Conservation (phyloP, 2,797 vertebrate species). For the Pseudopleuronectes americanus region DNA sequence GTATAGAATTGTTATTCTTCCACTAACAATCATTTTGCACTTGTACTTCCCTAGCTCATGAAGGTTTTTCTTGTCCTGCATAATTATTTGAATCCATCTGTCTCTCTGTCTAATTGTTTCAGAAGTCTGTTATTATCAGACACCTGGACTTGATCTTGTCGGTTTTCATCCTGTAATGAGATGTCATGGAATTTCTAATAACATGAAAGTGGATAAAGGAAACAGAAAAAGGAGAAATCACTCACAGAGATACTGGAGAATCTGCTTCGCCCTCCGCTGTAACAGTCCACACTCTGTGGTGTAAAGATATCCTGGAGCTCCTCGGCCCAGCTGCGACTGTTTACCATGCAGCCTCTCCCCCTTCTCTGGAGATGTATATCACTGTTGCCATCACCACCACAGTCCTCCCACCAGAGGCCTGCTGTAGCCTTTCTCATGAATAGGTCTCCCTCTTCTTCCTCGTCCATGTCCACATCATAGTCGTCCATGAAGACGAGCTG, state of each 20-base stretch:
- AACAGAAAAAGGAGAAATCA: constrained; percentile 20
- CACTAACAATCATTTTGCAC: too few species aligned
- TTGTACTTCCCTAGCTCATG: too few species aligned
- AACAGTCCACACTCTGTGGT: constrained; percentile 44
- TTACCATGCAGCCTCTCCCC: constrained; percentile 55
- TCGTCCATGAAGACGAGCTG: constrained; percentile 56
- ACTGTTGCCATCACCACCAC: constrained; percentile 31
- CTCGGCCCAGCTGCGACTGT: constrained; percentile 72
- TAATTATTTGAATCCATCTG: too few species aligned
- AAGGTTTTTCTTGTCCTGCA: too few species aligned
- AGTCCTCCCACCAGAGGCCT: constrained; percentile 64
- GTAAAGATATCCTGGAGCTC: constrained; percentile 67
- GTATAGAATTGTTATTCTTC: too few species aligned
- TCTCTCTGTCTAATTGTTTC: too few species aligned
- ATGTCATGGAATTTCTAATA: neutral
- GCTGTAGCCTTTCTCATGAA: constrained; percentile 37
- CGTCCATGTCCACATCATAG: constrained; percentile 63
- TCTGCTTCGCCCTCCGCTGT: constrained; percentile 43
- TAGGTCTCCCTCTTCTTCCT: constrained; percentile 53
- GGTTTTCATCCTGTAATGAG: neutral
- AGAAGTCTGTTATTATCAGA: neutral
- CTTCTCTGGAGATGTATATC: constrained; percentile 10
- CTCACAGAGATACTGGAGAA: constrained; percentile 72
- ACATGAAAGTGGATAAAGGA: neutral
- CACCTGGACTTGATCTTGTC: neutral